Base-by-base conservation (phyloP, 1,140 invertebrate species). In the Dreissena polymorpha region DNA sequence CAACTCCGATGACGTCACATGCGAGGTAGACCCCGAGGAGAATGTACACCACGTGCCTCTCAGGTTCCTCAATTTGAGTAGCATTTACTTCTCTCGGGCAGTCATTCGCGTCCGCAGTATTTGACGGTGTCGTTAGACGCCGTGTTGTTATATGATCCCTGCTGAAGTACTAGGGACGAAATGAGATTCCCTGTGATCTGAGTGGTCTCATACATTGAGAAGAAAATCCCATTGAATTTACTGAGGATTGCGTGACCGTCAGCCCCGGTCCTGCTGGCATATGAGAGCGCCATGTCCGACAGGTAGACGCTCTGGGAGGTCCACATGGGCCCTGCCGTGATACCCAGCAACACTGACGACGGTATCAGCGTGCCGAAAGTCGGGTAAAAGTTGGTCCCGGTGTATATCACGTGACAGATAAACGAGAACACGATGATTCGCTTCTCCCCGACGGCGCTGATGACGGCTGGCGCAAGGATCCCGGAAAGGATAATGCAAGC, bases 381-480 rank as follows among this genome's bases (percentile, higher is more conserved):
- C 13, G 90, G 86, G 84, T 88, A 88, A 74, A 89, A 90, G 6
- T 96, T 96, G 13, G 88, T 82, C 25, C 85, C 69, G 25, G 85
- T 85, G 82, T 89, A 92, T 13, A 91, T 53, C 18, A 87, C 64
- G 75, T 89, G 87, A 60, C 85, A 80, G 0, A 80, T 21, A 53
- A 78, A 88, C 0, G 85, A 64, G 0, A 83, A 21, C 14, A 89
- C 77, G 0, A 91, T 69, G 0, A 80, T 77, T 49, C 79, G 55
- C 64, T 91, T 91, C 25, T 87, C 86, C 49, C 88, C 86, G 0
- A 90, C 13, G 5, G 80, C n/a, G 23, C 82, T 76, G 10, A 91
- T 86, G n/a, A 90, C 73, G 5, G 88, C 55, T 6, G 90, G 86
- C 0, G 89, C 85, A 18, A 87, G 70, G n/a, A 89, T 82, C 68